These are phyloP conservation scores for Melanocharis versteri DNA, from an alignment of 2,113 vertebrate species.

Conservation along the genomic window DNA sequence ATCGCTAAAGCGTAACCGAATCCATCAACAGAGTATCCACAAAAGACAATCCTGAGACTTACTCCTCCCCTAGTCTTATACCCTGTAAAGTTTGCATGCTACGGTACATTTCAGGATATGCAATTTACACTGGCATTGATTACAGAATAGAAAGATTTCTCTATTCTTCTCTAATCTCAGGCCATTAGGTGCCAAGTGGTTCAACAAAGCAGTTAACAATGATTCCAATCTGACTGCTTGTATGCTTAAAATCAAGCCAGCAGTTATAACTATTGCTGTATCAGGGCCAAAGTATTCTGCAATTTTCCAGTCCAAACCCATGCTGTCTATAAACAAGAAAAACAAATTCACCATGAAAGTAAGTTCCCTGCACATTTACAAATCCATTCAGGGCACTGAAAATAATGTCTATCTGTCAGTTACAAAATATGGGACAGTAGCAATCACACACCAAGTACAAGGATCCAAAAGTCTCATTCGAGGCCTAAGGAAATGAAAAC, in stretches of 20 bases:
- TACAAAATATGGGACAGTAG: background rate
- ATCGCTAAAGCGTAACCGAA: background rate
- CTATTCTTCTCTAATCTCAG: constrained; percentile 18
- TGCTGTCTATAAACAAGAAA: background rate
- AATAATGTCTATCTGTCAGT: background rate
- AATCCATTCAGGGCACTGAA: background rate
- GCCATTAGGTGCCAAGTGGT: background rate
- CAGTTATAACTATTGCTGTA: background rate
- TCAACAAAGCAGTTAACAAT: constrained; percentile 16
- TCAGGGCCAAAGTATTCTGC: background rate
- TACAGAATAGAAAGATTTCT: constrained; percentile 12
- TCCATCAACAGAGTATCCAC: background rate
- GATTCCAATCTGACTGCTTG: background rate
- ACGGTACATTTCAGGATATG: background rate
- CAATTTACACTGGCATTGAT: background rate
- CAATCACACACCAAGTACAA: background rate
- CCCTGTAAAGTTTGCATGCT: background rate
- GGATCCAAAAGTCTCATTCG: background rate
- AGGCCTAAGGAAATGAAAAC: background rate
- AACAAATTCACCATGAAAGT: constrained; percentile 24
- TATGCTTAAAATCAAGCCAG: constrained; percentile 21
- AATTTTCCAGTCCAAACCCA: constrained; percentile 11
- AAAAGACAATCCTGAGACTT: background rate
- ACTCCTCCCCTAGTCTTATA: background rate
- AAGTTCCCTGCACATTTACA: background rate